Conservation (phyloP, 2,113 vertebrate genomes). For the Dicaeum eximium region DNA sequence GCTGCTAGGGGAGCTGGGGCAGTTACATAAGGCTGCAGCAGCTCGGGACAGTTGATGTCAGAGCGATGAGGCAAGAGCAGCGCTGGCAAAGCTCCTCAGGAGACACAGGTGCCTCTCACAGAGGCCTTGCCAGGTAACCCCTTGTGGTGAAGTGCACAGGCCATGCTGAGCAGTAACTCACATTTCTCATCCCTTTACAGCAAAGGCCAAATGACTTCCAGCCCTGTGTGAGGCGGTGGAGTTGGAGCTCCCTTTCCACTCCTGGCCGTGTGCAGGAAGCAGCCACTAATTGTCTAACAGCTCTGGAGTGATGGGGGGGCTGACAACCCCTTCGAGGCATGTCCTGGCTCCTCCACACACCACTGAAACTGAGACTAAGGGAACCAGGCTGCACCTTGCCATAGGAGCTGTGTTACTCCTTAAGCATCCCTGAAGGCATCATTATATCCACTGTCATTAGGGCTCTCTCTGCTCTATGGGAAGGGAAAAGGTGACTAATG, state of each 20-base stretch:
- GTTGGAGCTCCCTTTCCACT: neutral
- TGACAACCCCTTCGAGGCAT: slow-evolving; percentile 26
- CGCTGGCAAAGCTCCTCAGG: neutral
- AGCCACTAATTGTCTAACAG: neutral
- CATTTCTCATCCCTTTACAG: neutral
- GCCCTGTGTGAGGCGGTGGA: accelerated
- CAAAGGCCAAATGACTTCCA: neutral
- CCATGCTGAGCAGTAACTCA: neutral
- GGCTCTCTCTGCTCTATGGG: neutral
- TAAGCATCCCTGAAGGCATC: slow-evolving; percentile 62
- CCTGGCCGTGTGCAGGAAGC: neutral
- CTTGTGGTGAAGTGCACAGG: neutral
- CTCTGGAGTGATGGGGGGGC: neutral
- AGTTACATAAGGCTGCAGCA: slow-evolving; percentile 46
- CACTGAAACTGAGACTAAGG: neutral
- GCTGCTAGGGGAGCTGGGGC: neutral
- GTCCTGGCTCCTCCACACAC: neutral
- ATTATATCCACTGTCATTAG: slow-evolving; percentile 47
- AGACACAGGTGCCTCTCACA: neutral
- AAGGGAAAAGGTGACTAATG: slow-evolving; percentile 33
- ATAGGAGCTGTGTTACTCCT: neutral
- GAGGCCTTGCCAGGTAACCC: neutral
- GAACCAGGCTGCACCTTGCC: neutral
- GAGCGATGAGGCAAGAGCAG: neutral
- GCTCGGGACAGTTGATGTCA: neutral